Base-by-base conservation (phyloP, 2,797 vertebrate genomes). In the Aratinga solstitialis region DNA sequence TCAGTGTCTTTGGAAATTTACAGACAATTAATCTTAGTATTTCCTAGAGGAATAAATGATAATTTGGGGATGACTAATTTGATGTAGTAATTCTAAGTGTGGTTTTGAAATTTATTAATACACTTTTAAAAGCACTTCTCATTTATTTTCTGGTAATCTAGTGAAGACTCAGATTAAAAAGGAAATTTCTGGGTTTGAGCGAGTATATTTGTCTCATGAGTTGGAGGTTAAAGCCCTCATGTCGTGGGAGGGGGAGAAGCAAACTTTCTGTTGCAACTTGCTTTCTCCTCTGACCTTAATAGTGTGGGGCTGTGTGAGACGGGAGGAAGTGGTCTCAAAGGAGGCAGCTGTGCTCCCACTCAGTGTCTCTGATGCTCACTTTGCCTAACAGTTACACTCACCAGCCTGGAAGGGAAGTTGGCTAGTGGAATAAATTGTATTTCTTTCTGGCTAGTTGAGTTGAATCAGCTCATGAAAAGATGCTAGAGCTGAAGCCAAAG, bases 11-110 rank as follows among this genome's bases (percentile, higher is more conserved):
- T 87, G 65, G 61, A 65, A 94, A 76, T 93, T 82, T 92, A 56
- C 63, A 80, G 78, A 12, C 84, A 92, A 88, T 93, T 96, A 94
- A 90, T 94, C 66, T 72, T 90, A 63, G 10, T 89, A 85, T 91
- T 90, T 95, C 81, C 84, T 85, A n/a, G 51, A 84, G 78, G 84
- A 94, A 80, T 82, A 92, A 85, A 89, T 72, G 40, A 77, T 93
- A 85, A 90, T 93, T 89, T 95, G 65, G 5, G 50, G 26, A 87
- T 92, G 56, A 91, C 59, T 92, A 89, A 87, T 95, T 93, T 79
- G 61, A 83, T 61, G 4, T 32, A 48, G n/a, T 82, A 81, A 86
- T 82, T 84, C 54, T 61, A 71, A 81, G 83, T 77, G 59, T n/a
- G 15, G 58, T 92, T 71, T 85, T 72, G 53, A 72, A 61, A 50